These are phyloP conservation scores for Trichosurus vulpecula DNA, from an alignment of 2,797 vertebrate genomes.

Conservation along the genomic window DNA sequence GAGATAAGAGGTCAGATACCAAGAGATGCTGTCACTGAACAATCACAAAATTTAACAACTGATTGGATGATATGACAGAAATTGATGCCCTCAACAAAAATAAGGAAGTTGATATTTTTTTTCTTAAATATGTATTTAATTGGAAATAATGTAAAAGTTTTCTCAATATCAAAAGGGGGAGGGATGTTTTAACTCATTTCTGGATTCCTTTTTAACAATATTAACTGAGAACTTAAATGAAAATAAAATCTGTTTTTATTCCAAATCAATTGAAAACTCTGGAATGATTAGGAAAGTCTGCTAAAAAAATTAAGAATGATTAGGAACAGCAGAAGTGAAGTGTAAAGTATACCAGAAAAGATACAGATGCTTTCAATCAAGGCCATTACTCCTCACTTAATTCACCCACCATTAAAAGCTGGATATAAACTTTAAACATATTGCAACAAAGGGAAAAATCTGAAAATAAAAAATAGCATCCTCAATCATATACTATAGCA, in stretches of 20 bases:
- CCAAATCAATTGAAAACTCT: constrained; percentile 30
- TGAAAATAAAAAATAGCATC: neutral
- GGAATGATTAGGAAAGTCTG: constrained; percentile 44
- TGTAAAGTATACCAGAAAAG: constrained; percentile 37
- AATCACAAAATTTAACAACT: neutral
- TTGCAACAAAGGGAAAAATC: constrained; percentile 31
- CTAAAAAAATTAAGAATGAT: constrained; percentile 11
- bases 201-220: constrained; percentile 33
- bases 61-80: neutral
- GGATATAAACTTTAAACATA: constrained; percentile 46
- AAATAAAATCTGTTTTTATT: constrained; percentile 40
- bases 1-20: neutral
- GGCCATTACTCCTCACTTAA: constrained; percentile 10
- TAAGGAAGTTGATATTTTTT: neutral
- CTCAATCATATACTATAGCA: neutral
- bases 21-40: neutral
- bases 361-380: constrained; percentile 27
- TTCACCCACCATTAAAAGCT: constrained; percentile 13
- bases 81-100: neutral
- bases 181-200: constrained; percentile 20
- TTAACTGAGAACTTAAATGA: constrained; percentile 27
- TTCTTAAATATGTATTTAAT: neutral
- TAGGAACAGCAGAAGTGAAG: neutral
- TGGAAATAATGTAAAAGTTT: neutral
- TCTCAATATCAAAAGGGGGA: neutral